phyloP scores from a whole-genome alignment of 2,888 invertebrate genomes.

The Eueremaeus valkanovi region DNA sequence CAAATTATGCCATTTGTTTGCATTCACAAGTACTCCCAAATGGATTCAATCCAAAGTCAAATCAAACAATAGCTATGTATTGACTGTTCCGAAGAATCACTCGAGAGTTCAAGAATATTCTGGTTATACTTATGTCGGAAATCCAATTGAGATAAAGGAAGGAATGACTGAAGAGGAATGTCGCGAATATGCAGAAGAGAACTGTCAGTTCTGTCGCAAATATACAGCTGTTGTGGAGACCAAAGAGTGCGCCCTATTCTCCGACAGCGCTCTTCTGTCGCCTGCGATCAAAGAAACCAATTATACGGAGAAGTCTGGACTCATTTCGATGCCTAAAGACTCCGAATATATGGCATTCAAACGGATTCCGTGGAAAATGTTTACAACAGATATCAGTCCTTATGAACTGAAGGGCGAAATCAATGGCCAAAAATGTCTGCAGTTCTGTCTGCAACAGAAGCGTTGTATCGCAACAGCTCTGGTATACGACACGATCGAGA shows the following conservation, averaged over 20 bases:
- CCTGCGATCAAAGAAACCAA: background rate
- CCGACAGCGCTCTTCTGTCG: slow-evolving; percentile 29
- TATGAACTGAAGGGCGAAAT: slow-evolving; percentile 26
- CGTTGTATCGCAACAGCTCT: background rate
- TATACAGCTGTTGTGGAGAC: slow-evolving; percentile 21
- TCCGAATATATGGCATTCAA: slow-evolving; percentile 33
- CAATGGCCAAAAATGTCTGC: slow-evolving; percentile 20
- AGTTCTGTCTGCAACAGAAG: slow-evolving; percentile 12
- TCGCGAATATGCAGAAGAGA: slow-evolving; percentile 6
- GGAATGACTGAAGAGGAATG: slow-evolving; percentile 15
- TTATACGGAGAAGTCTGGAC: slow-evolving; percentile 14
- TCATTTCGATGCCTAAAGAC: slow-evolving; percentile 26
- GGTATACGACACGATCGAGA: slow-evolving; percentile 5
- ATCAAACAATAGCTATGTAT: slow-evolving; percentile 3
- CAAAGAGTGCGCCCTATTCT: slow-evolving; percentile 29
- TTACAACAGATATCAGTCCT: background rate
- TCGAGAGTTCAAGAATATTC: slow-evolving; percentile 9
- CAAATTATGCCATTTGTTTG: slow-evolving; percentile 16
- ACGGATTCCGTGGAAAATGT: slow-evolving; percentile 32
- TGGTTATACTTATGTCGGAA: slow-evolving; percentile 17
- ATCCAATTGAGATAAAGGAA: slow-evolving; percentile 12
- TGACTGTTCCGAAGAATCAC: slow-evolving; percentile 18
- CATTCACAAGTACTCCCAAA: slow-evolving; percentile 1
- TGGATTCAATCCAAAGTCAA: background rate
- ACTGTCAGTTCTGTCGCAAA: slow-evolving; percentile 6